phyloP scores from a whole-genome alignment of 2,797 vertebrate species.

The Sandelia bainsii region DNA sequence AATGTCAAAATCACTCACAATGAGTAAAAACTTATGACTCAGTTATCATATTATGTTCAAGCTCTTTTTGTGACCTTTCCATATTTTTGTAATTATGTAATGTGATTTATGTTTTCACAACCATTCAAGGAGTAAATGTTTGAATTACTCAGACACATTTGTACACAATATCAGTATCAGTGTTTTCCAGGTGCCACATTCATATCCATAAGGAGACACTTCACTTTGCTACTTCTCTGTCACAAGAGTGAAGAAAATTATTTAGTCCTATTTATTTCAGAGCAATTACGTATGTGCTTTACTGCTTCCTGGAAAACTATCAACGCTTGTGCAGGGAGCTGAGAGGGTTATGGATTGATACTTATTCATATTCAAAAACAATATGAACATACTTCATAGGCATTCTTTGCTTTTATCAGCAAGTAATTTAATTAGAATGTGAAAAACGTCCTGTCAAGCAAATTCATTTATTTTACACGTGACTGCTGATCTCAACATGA shows the following conservation, averaged over 20 bases:
- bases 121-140: neutral
- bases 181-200: neutral
- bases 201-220: neutral
- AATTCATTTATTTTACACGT: constrained; percentile 33
- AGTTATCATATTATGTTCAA: constrained; percentile 35
- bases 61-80: constrained; percentile 40
- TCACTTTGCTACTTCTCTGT: neutral
- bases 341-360: constrained; percentile 2
- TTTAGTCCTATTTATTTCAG: no score
- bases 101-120: constrained; percentile 27
- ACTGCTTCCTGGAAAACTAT: no score
- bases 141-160: neutral
- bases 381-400: neutral
- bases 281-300: no score
- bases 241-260: neutral
- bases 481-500: constrained; percentile 7
- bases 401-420: neutral
- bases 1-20: constrained; percentile 63
- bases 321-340: neutral
- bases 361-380: neutral
- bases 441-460: constrained; percentile 9
- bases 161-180: neutral
- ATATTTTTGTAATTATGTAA: neutral
- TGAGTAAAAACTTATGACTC: constrained; percentile 47
- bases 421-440: neutral